phyloP scores from a whole-genome alignment of 2,797 vertebrate species.

The Dallia pectoralis region DNA sequence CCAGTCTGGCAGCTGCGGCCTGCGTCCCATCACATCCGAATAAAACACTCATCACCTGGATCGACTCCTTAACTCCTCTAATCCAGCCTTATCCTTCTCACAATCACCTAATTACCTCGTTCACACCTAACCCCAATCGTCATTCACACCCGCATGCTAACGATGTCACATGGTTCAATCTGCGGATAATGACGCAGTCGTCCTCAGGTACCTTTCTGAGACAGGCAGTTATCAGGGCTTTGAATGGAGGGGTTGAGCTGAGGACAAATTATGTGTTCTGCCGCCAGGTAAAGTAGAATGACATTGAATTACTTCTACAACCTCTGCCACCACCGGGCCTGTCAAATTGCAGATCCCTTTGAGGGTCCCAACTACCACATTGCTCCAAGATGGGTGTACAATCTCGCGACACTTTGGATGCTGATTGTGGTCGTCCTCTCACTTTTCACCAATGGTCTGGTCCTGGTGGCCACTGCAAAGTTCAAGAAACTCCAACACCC shows the following conservation, averaged over 20 bases:
- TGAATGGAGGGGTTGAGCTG: neutral
- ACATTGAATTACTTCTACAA: neutral
- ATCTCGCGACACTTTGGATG: neutral
- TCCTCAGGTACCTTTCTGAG: neutral
- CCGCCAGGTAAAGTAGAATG: conserved; percentile 9
- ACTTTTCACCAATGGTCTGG: conserved; percentile 36
- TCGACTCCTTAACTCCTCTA: neutral
- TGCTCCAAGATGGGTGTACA: conserved; percentile 1
- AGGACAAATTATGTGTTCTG: neutral
- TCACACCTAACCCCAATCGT: neutral
- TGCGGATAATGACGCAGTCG: neutral
- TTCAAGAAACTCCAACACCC: conserved; percentile 3
- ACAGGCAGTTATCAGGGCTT: neutral
- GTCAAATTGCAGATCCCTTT: conserved; percentile 21
- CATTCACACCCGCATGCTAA: too few species aligned
- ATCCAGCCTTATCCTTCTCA: neutral
- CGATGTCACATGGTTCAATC: neutral
- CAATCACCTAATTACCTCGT: neutral
- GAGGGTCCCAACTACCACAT: conserved; percentile 1
- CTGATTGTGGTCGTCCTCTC: neutral
- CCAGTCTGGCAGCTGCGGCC: neutral
- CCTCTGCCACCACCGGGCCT: conserved; percentile 3
- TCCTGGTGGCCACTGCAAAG: neutral
- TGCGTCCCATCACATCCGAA: neutral
- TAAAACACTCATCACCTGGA: neutral